Percentiles rank a stretch among this genome's conserved stretches.
Conservation (phyloP, 1,140 invertebrate genomes). For the Cyrtorhinus lividipennis region DNA sequence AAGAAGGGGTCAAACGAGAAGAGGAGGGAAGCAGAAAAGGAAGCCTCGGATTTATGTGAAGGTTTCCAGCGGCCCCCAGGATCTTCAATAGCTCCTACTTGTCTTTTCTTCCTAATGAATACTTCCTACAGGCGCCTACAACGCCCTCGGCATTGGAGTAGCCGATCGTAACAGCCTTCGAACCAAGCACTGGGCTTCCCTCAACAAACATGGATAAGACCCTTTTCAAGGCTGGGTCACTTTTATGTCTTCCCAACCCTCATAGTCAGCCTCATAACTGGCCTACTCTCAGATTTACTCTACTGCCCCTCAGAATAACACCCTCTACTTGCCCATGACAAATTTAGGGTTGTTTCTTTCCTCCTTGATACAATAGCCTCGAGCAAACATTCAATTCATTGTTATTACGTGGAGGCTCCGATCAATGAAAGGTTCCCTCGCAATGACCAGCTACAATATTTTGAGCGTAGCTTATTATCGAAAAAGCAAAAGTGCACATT, state of each 20-base stretch:
- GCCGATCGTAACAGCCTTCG: not conserved
- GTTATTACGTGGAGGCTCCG: not conserved
- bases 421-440: too few species aligned
- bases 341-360: not conserved
- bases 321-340: not conserved
- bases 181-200: not conserved
- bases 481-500: too few species aligned
- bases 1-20: too few species aligned
- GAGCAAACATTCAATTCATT: not conserved
- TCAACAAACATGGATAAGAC: not conserved
- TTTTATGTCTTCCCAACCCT: not conserved
- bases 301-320: not conserved
- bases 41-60: not conserved
- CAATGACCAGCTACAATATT: too few species aligned
- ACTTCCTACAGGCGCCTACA: not conserved
- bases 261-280: not conserved
- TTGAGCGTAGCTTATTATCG: too few species aligned
- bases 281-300: not conserved
- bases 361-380: not conserved
- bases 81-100: not conserved
- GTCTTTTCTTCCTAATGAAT: slow-evolving; percentile 10
- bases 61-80: not conserved
- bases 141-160: too few species aligned
- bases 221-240: not conserved
- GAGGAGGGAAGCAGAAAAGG: not conserved